These are phyloP conservation scores for Salvator merianae DNA, from an alignment of 2,113 vertebrate species.

Conservation along the genomic window DNA sequence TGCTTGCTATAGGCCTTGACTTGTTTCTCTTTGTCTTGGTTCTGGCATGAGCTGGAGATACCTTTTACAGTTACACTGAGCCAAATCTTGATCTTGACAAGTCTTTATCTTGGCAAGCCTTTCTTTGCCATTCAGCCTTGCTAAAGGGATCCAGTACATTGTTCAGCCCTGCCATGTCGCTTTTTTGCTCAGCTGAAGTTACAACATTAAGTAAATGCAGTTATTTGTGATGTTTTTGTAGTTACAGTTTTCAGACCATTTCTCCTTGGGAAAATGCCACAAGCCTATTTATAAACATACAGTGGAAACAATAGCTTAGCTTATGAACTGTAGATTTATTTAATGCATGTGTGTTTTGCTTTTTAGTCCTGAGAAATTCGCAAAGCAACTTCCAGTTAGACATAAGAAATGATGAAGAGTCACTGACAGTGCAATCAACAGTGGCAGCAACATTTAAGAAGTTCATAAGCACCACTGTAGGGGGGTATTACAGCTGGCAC, in stretches of 20 bases:
- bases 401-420: background rate
- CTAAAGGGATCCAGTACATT: background rate
- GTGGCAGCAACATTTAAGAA: no score
- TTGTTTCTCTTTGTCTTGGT: background rate
- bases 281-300: background rate
- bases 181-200: background rate
- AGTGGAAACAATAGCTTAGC: background rate
- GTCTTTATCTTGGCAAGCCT: background rate
- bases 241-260: background rate
- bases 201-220: slow-evolving; percentile 7
- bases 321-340: background rate
- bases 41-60: background rate
- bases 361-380: background rate
- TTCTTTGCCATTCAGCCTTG: background rate
- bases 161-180: background rate
- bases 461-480: no score
- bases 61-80: background rate
- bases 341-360: no score
- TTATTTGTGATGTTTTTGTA: background rate
- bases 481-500: no score
- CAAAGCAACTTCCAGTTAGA: background rate
- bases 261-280: background rate
- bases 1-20: background rate
- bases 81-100: background rate
- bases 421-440: no score